Conservation (phyloP, 2,797 vertebrate species). For the Simalia tracyae region DNA sequence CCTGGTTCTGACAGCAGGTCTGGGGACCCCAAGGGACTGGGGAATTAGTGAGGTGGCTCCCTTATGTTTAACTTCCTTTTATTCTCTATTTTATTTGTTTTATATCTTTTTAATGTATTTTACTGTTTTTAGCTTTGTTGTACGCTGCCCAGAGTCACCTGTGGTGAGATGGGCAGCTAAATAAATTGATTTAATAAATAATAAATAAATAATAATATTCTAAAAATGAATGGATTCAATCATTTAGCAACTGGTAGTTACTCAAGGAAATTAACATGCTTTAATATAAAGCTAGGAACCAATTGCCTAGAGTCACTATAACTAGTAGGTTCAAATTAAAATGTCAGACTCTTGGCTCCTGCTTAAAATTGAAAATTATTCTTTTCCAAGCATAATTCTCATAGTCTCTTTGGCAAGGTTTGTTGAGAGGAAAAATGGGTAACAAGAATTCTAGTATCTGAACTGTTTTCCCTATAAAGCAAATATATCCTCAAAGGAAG, state of each 20-base stretch:
- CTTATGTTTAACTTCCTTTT: too few species aligned
- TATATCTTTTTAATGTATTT: too few species aligned
- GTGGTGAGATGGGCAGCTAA: too few species aligned
- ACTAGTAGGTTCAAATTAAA: neutral
- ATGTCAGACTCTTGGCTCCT: neutral
- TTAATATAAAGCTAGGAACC: neutral
- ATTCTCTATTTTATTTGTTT: too few species aligned
- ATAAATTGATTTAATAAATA: too few species aligned
- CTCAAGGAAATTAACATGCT: neutral
- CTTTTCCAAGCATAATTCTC: neutral
- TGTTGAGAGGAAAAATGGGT: neutral
- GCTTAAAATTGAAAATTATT: neutral
- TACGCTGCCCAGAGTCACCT: too few species aligned
- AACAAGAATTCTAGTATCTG: neutral
- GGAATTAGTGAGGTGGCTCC: too few species aligned
- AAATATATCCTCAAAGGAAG: neutral
- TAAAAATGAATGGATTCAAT: constrained; percentile 23
- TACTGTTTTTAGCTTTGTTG: too few species aligned
- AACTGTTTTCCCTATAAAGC: neutral
- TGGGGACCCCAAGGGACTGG: too few species aligned
- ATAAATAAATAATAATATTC: neutral
- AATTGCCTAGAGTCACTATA: neutral
- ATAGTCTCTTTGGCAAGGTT: neutral
- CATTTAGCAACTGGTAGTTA: constrained; percentile 16
- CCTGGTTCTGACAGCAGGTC: too few species aligned